Conservation (phyloP, 2,113 vertebrate species). For the Dicrurus megarhynchus region DNA sequence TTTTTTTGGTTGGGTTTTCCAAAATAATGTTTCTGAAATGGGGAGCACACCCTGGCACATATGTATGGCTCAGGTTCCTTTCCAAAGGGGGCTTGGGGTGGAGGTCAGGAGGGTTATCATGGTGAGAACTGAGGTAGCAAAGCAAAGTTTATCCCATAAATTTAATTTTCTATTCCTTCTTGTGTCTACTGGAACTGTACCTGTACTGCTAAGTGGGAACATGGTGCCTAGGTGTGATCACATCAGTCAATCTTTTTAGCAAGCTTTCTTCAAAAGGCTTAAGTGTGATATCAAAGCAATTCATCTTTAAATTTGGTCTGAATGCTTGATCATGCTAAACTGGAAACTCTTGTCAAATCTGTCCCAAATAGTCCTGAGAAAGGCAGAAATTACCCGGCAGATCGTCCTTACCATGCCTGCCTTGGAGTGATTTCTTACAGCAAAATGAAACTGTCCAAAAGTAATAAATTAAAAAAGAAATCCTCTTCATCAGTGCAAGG, state of each 20-base stretch:
- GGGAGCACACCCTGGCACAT: neutral
- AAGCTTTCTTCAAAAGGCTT: neutral
- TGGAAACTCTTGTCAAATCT: neutral
- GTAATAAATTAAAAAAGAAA: constrained; percentile 4
- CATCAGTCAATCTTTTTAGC: neutral
- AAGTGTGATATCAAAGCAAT: neutral
- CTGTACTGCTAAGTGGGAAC: neutral
- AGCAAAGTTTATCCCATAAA: neutral
- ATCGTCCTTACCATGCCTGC: neutral
- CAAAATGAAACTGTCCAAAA: constrained; percentile 23
- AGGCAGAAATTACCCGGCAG: neutral
- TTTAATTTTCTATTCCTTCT: neutral
- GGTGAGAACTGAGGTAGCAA: neutral
- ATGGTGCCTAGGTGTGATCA: neutral
- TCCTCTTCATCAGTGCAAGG: constrained; percentile 4
- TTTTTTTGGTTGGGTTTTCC: neutral
- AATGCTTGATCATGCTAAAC: neutral
- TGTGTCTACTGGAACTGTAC: neutral
- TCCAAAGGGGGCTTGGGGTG: neutral
- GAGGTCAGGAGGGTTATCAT: neutral
- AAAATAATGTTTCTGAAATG: neutral
- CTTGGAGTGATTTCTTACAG: constrained; percentile 7
- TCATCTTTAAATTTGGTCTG: neutral
- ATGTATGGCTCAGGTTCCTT: neutral
- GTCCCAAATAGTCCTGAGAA: neutral